Conservation (phyloP, 1,140 invertebrate species). For the Drosophila pallidifrons region DNA sequence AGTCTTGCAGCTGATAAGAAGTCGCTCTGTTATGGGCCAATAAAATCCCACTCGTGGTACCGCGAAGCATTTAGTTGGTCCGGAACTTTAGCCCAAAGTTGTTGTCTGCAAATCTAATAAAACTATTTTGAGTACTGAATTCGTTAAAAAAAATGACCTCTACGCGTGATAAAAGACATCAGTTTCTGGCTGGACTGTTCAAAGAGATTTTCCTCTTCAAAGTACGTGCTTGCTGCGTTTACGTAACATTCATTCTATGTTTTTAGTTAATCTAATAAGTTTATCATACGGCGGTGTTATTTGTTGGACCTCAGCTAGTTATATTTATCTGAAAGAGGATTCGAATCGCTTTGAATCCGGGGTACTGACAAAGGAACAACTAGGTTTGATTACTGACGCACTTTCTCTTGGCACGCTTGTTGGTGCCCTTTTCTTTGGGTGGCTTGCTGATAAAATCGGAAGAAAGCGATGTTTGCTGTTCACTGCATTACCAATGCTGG, state of each 20-base stretch:
- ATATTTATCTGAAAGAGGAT: constrained; percentile 75
- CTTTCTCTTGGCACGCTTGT: constrained; percentile 85
- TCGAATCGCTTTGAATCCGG: constrained; percentile 35
- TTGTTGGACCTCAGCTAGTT: neutral
- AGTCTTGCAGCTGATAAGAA: no score
- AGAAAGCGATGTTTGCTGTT: constrained; percentile 54
- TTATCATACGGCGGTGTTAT: constrained; percentile 5
- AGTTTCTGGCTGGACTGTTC: constrained; percentile 9
- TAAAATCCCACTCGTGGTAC: neutral
- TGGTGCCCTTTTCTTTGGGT: constrained; percentile 85
- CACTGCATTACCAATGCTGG: constrained; percentile 50
- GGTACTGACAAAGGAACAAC: constrained; percentile 74
- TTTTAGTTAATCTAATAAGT: neutral
- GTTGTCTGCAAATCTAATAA: neutral
- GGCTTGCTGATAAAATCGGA: constrained; percentile 86
- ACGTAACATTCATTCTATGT: neutral
- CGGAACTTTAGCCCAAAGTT: neutral
- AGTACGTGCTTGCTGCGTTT: neutral
- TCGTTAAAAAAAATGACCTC: neutral
- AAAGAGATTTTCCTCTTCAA: neutral
- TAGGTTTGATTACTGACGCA: constrained; percentile 86
- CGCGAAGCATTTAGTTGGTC: neutral
- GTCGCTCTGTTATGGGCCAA: neutral
- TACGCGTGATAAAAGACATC: neutral
- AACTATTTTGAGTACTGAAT: neutral